Conservation (phyloP, 2,113 vertebrate species). For the Hippopotamus amphibius region DNA sequence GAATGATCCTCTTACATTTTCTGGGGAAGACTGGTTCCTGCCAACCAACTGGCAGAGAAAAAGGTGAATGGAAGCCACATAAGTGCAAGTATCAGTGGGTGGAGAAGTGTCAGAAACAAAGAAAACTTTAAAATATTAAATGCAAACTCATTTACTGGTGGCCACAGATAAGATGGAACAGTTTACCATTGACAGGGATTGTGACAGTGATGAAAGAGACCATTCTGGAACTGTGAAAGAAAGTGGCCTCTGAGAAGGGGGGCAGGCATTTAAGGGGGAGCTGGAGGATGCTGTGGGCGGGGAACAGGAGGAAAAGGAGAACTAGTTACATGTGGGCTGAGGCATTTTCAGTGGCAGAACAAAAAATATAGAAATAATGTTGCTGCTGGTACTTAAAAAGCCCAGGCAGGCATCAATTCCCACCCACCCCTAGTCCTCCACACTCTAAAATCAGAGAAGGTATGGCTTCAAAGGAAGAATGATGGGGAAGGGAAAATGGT, state of each 20-base stretch:
- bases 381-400: slow-evolving; percentile 73
- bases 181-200: slow-evolving; percentile 76
- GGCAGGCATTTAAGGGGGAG: slow-evolving; percentile 67
- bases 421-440: slow-evolving; percentile 45
- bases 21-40: slow-evolving; percentile 62
- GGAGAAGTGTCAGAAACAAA: slow-evolving; percentile 80
- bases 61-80: slow-evolving; percentile 69
- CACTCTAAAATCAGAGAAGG: slow-evolving; percentile 59
- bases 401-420: slow-evolving; percentile 71
- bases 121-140: slow-evolving; percentile 86
- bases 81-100: slow-evolving; percentile 70
- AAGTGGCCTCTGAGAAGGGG: slow-evolving; percentile 72
- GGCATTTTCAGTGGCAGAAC: slow-evolving; percentile 71
- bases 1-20: slow-evolving; percentile 65
- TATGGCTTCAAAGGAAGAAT: slow-evolving; percentile 61
- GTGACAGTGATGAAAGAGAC: slow-evolving; percentile 86
- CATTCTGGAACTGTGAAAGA: slow-evolving; percentile 82
- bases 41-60: slow-evolving; percentile 76
- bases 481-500: not conserved
- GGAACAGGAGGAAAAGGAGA: slow-evolving; percentile 69
- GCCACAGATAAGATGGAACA: slow-evolving; percentile 82
- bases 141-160: slow-evolving; percentile 86
- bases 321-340: slow-evolving; percentile 67
- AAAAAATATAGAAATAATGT: slow-evolving; percentile 78
- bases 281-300: slow-evolving; percentile 62